Base-by-base conservation (phyloP, 2,888 invertebrate species). In the Andrena dorsata region DNA sequence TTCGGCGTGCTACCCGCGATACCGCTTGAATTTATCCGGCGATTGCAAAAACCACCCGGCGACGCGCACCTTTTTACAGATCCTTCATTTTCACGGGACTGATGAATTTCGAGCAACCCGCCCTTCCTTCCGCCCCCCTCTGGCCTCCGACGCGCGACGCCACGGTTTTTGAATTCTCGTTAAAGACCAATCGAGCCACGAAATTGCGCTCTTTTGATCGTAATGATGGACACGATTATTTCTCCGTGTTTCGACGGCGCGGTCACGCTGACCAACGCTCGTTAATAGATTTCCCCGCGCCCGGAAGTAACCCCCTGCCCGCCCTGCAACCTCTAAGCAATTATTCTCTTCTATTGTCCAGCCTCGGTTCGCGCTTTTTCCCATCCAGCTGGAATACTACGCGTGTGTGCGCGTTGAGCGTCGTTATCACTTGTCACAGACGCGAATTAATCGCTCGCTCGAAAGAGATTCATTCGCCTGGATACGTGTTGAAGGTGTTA, bases 261-360 rank as follows among this genome's bases (percentile, higher is more conserved):
- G 63, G 61, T 47, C 72, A 20, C 26, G 23, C 23, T 3, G 23
- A 26, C 56, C 56, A 13, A 47, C 56, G 20, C 6, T 72, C 68
- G 79, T 75, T 83, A 83, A 83, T 83, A 75, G 82, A 76, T 79
- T 83, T 82, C 47, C 41, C 83, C 23, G 68, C 70, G 78, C 28
- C 53, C 68, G 69, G 30, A 66, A 71, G 63, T 41, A 53, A 16
- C 28, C 35, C 74, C 35, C 74, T 47, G 65, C 70, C 64, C 63
- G 26, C 47, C 53, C 53, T 63, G 53, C 76, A 16, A 41, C 16
- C 64, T 82, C 73, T 78, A 82, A 74, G 73, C 75, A 75, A 83
- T 78, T 77, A 61, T 69, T 63, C 51, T 49, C 61, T 26, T 35
- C 64, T 60, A 10, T 79, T 41, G 47, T 56, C 56, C 56, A 56